Evolutionary conservation across 2,797 vertebrate species (phyloP).

Genomic region (Anas bernieri): DNA sequence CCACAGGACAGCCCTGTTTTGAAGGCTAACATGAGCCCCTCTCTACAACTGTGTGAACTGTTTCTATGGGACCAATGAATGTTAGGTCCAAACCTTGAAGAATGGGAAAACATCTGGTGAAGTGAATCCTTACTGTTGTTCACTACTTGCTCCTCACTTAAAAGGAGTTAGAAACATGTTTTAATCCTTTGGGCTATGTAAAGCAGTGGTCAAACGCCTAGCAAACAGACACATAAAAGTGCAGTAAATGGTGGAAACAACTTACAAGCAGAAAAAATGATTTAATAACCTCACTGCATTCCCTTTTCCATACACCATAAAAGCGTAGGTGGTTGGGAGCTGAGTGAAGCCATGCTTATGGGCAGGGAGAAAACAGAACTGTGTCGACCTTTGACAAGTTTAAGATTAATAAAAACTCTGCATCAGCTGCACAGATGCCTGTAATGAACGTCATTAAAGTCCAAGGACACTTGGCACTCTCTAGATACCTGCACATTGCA

Average conservation of each 20-base stretch:
- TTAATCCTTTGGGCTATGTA: neutral
- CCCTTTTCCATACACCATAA: neutral
- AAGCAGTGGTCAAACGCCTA: neutral
- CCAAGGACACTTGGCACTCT: neutral
- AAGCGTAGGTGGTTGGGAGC: neutral
- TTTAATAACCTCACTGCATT: neutral
- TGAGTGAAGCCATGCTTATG: neutral
- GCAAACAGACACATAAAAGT: neutral
- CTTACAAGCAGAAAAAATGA: conserved; percentile 35
- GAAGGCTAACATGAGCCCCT: neutral
- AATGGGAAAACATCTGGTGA: neutral
- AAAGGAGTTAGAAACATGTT: neutral
- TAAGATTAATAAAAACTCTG: neutral
- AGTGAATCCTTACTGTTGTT: neutral
- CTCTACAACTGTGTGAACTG: neutral
- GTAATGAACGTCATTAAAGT: fast-evolving
- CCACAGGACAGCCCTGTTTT: neutral
- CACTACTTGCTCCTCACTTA: neutral
- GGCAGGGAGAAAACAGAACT: neutral
- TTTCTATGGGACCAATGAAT: neutral
- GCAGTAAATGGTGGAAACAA: neutral
- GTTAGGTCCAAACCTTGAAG: conserved; percentile 1
- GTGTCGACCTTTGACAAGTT: neutral
- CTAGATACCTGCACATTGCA: neutral
- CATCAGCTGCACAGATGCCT: neutral